These are phyloP conservation scores for Lymantria dispar DNA, from an alignment of 2,888 invertebrate genomes.

Conservation along the genomic window DNA sequence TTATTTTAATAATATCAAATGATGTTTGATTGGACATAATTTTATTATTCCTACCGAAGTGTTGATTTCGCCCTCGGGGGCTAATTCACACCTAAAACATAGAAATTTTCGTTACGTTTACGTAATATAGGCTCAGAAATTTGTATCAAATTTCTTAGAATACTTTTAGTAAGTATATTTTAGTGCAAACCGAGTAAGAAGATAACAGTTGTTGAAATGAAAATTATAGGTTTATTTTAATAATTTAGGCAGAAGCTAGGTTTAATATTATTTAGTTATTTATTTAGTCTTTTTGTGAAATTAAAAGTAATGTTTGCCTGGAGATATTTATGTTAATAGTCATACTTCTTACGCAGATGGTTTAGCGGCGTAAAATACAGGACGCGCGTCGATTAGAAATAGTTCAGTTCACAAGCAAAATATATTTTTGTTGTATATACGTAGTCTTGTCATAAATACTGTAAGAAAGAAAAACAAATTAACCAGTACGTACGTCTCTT, in stretches of 20 bases:
- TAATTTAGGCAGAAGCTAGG: constrained; percentile 22
- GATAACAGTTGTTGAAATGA: constrained; percentile 21
- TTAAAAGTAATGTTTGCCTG: background rate
- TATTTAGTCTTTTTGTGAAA: background rate
- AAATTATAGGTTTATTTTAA: constrained; percentile 8
- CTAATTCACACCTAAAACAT: constrained; percentile 47
- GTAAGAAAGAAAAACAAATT: too few species aligned
- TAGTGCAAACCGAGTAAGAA: background rate
- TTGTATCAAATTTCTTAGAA: background rate
- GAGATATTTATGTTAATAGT: background rate
- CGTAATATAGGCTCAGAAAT: constrained; percentile 1
- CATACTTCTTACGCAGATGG: background rate
- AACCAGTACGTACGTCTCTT: too few species aligned
- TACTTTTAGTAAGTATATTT: constrained; percentile 3
- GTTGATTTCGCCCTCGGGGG: constrained; percentile 57
- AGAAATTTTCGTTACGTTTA: constrained; percentile 15
- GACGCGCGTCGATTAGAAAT: too few species aligned
- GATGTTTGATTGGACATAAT: constrained; percentile 34
- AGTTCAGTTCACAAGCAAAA: too few species aligned
- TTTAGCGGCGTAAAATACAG: too few species aligned
- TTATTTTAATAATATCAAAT: constrained; percentile 55
- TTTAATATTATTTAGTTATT: background rate
- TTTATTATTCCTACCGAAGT: constrained; percentile 43
- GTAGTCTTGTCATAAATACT: too few species aligned
- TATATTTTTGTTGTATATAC: too few species aligned